phyloP scores from a whole-genome alignment of 2,113 vertebrate genomes.

The Halcyon senegalensis region DNA sequence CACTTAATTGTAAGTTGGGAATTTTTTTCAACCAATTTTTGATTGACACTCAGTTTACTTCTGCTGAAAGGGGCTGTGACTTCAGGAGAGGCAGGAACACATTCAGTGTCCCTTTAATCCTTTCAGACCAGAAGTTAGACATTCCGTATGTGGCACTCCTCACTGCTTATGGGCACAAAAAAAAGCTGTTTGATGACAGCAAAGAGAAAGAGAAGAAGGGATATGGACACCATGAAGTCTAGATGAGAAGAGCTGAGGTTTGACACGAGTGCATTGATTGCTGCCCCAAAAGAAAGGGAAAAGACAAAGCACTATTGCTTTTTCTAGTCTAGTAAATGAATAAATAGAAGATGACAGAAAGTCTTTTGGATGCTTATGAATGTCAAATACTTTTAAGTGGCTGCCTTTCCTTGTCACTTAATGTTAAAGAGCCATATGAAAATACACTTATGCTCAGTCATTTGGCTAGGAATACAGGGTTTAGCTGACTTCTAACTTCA shows the following conservation, averaged over 20 bases:
- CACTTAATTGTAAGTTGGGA: neutral
- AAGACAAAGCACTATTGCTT: constrained; percentile 1
- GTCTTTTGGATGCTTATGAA: constrained; percentile 71
- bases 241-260: neutral
- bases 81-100: neutral
- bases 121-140: neutral
- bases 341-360: constrained; percentile 70
- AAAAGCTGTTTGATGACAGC: neutral
- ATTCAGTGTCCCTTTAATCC: neutral
- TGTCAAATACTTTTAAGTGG: constrained; percentile 70
- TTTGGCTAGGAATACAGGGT: constrained; percentile 6
- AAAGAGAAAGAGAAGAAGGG: neutral
- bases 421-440: constrained; percentile 49
- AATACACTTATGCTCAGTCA: constrained; percentile 36
- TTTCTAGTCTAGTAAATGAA: constrained; percentile 28
- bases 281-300: neutral
- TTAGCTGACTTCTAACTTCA: neutral
- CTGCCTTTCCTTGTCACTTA: constrained; percentile 66
- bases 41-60: neutral
- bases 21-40: neutral
- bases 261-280: neutral
- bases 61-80: neutral
- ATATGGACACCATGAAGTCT: neutral
- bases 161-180: neutral
- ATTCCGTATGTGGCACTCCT: neutral